Percentiles rank a stretch among this genome's conserved stretches.
Evolutionary conservation across 1,140 invertebrate species (phyloP).

Genomic region (Rhyzopertha dominica): DNA sequence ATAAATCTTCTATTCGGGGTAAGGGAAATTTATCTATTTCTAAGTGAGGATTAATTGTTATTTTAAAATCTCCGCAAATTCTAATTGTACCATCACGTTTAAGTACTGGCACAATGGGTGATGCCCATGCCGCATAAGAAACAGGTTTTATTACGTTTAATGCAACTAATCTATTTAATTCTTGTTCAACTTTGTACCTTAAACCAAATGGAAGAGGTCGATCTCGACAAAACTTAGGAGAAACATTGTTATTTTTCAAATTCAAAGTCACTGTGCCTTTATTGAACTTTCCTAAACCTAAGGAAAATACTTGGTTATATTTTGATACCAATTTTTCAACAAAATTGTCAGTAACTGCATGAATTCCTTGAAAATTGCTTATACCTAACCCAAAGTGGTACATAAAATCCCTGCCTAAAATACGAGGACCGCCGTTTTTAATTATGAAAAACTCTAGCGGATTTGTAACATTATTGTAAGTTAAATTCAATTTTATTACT

Average conservation of each 20-base stretch:
- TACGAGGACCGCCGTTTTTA: slow-evolving; percentile 7
- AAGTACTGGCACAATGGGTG: slow-evolving; percentile 25
- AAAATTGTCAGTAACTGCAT: too few species aligned
- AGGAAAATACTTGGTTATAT: too few species aligned
- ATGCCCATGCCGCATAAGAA: slow-evolving; percentile 20
- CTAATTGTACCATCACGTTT: slow-evolving; percentile 33
- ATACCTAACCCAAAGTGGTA: slow-evolving; percentile 6
- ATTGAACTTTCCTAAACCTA: too few species aligned
- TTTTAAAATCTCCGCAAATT: slow-evolving; percentile 26
- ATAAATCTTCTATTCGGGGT: slow-evolving; percentile 36
- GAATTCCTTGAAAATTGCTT: too few species aligned
- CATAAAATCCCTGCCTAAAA: slow-evolving; percentile 10
- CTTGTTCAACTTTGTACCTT: slow-evolving; percentile 25
- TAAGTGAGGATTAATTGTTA: slow-evolving; percentile 42
- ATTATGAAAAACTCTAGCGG: slow-evolving; percentile 6
- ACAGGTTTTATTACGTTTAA: slow-evolving; percentile 19
- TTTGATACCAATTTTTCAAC: too few species aligned
- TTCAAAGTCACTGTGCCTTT: slow-evolving; percentile 9
- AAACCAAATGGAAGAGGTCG: slow-evolving; percentile 33
- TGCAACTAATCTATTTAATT: slow-evolving; percentile 21
- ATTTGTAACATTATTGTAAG: slow-evolving; percentile 1
- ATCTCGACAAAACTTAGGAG: slow-evolving; percentile 30
- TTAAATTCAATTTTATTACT: slow-evolving; percentile 2
- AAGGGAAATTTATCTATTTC: slow-evolving; percentile 36
- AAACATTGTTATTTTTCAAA: slow-evolving; percentile 14